Conservation (phyloP, 2,113 vertebrate genomes). For the Tretioscincus oriximinensis region DNA sequence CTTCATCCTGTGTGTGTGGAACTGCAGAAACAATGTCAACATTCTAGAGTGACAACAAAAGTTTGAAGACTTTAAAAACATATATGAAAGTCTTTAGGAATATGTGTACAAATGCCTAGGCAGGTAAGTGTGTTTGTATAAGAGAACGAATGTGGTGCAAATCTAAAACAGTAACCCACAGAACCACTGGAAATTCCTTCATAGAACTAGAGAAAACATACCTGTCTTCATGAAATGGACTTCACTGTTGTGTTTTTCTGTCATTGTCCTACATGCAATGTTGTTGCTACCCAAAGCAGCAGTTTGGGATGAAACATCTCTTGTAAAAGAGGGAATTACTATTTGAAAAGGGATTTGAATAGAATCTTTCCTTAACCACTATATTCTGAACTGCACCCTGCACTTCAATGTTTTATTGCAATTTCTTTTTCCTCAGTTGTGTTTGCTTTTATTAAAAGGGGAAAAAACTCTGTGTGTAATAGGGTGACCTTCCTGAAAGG, state of each 20-base stretch:
- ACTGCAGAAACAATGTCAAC: background rate
- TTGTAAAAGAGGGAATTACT: conserved; percentile 58
- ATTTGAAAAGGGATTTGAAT: conserved; percentile 48
- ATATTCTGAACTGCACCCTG: conserved; percentile 41
- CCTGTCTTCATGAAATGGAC: conserved; percentile 10
- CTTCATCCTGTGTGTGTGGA: no score
- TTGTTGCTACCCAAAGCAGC: conserved; percentile 43
- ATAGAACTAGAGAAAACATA: background rate
- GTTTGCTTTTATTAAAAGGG: conserved; percentile 47
- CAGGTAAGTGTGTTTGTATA: background rate
- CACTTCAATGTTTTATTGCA: conserved; percentile 57
- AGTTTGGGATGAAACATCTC: conserved; percentile 48
- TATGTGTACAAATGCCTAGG: background rate
- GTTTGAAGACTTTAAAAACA: background rate
- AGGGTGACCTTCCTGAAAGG: conserved; percentile 59
- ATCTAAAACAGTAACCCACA: background rate
- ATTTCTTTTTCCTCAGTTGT: conserved; percentile 32
- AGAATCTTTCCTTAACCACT: conserved; percentile 24
- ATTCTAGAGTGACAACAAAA: background rate
- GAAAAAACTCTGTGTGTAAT: conserved; percentile 57
- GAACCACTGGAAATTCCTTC: conserved; percentile 16
- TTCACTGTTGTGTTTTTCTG: conserved; percentile 39
- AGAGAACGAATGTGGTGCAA: background rate
- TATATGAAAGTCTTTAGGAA: background rate
- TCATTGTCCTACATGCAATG: conserved; percentile 44